A percentile compares a stretch with the other conserved stretches of the same genome.
These are phyloP conservation scores for Cynopterus brachyotis DNA, from an alignment of 2,113 vertebrate genomes.

Conservation along the genomic window DNA sequence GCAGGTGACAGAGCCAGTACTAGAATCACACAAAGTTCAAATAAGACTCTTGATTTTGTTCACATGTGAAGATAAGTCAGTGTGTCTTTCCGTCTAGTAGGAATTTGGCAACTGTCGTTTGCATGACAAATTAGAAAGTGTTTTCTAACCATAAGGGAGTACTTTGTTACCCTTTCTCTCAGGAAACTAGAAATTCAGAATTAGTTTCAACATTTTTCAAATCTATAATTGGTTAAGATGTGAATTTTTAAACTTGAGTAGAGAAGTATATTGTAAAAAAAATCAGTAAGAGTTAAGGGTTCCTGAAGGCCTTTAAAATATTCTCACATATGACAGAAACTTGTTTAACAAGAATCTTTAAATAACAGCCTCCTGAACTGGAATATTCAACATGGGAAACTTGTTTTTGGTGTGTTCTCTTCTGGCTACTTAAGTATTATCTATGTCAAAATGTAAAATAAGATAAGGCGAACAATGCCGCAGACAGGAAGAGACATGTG, in stretches of 20 bases:
- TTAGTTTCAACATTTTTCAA: conserved; percentile 54
- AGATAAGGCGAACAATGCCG: neutral
- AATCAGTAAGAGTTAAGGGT: neutral
- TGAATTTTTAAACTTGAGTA: neutral
- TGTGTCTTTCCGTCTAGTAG: neutral
- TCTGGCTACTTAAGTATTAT: neutral
- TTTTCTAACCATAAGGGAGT: neutral
- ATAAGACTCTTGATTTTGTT: neutral
- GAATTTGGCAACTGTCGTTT: conserved; percentile 13
- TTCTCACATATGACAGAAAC: neutral
- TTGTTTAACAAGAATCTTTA: neutral
- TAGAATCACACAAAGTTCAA: conserved; percentile 24
- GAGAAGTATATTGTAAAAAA: conserved; percentile 13
- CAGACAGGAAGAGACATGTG: neutral
- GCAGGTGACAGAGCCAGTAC: neutral
- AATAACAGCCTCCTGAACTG: conserved; percentile 2
- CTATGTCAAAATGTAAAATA: conserved; percentile 32
- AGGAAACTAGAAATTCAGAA: conserved; percentile 19
- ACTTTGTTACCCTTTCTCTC: neutral
- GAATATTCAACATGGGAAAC: neutral
- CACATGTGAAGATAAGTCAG: neutral
- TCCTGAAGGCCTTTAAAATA: neutral
- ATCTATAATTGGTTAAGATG: neutral
- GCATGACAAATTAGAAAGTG: conserved; percentile 13
- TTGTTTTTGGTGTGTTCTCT: neutral